phyloP scores from a whole-genome alignment of 2,113 vertebrate species.

The Leucopsar rothschildi region DNA sequence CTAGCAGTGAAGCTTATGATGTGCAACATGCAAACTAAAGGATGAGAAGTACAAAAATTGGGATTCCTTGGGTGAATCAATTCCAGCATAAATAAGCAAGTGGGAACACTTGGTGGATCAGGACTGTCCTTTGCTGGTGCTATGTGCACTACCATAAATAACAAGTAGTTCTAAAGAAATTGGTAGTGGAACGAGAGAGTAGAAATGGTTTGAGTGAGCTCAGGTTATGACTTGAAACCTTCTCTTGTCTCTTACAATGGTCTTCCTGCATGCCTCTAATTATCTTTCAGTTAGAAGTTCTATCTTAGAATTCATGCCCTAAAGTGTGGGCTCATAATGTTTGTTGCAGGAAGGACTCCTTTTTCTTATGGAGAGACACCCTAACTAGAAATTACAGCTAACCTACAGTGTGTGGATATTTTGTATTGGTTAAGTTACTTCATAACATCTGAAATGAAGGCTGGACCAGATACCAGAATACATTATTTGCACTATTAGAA shows the following conservation, averaged over 20 bases:
- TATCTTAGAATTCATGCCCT: not conserved
- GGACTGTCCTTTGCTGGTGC: not conserved
- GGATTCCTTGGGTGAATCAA: not conserved
- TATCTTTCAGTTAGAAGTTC: not conserved
- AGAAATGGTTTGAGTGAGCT: not conserved
- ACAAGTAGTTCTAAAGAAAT: not conserved
- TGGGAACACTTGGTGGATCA: not conserved
- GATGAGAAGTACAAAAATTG: not conserved
- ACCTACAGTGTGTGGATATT: not conserved
- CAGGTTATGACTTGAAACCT: not conserved
- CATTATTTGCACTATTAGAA: slow-evolving; percentile 9
- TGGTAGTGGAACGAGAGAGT: not conserved
- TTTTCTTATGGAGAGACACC: not conserved
- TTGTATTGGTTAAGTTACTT: not conserved
- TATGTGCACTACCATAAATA: not conserved
- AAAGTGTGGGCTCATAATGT: not conserved
- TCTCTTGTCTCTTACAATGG: not conserved
- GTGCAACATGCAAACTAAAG: not conserved
- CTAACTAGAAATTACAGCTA: not conserved
- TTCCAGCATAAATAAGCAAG: not conserved
- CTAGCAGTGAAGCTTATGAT: not conserved
- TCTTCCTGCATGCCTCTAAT: not conserved
- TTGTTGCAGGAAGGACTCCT: not conserved
- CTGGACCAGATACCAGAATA: not conserved
- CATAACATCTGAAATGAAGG: not conserved